phyloP scores from a whole-genome alignment of 2,888 invertebrate genomes.

The Euclidia mi region DNA sequence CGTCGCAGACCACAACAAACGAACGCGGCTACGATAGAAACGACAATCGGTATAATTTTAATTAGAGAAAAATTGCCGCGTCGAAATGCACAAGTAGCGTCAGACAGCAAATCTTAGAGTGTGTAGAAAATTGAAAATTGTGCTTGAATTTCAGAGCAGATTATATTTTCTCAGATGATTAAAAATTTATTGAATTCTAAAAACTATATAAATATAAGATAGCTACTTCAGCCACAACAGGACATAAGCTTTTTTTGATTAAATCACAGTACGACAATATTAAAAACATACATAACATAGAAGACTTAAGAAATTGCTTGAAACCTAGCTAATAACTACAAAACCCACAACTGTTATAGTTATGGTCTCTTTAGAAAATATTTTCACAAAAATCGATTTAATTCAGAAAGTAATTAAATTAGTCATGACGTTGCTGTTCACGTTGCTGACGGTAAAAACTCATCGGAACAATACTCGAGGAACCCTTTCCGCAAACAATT shows the following conservation, averaged over 20 bases:
- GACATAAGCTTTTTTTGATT: no score
- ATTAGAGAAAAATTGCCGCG: conserved; percentile 89
- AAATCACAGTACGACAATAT: no score
- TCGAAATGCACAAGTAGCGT: conserved; percentile 79
- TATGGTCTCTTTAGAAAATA: no score
- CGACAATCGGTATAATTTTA: conserved; percentile 89
- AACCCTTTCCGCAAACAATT: conserved; percentile 90
- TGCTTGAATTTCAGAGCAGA: not conserved
- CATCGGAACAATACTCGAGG: conserved; percentile 81
- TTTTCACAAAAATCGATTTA: no score
- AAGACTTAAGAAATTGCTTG: no score
- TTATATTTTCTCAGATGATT: no score
- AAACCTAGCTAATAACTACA: no score
- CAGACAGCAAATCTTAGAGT: conserved; percentile 30
- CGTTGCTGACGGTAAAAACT: conserved; percentile 77
- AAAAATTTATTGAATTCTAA: no score
- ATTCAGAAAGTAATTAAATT: not conserved
- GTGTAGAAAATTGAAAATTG: not conserved
- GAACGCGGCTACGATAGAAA: conserved; percentile 73
- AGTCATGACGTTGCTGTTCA: conserved; percentile 26
- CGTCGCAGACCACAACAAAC: conserved; percentile 87
- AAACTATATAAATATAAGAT: no score
- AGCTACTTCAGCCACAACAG: no score
- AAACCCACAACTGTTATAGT: no score
- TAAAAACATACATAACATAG: no score